Conservation (phyloP, 2,888 invertebrate genomes). For the Notodonta dromedarius region DNA sequence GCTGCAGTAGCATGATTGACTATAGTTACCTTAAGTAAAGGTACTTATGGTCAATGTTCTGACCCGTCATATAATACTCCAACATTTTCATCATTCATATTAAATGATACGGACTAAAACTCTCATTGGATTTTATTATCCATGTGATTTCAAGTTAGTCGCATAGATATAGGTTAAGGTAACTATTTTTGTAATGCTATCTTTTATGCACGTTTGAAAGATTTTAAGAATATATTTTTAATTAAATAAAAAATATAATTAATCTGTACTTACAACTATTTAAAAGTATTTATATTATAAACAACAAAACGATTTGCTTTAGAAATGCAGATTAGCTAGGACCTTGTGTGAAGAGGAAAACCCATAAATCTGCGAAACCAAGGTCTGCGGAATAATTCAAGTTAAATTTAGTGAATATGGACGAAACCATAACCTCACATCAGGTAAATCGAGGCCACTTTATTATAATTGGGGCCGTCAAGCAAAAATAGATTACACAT, state of each 20-base stretch:
- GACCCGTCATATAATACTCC: too few relatives aligned
- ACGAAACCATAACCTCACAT: conserved; percentile 27
- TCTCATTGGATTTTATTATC: too few relatives aligned
- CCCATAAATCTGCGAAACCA: conserved; percentile 31
- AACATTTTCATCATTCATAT: too few relatives aligned
- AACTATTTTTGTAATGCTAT: too few relatives aligned
- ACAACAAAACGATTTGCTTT: conserved; percentile 3
- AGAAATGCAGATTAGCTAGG: conserved; percentile 15
- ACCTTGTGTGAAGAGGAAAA: conserved; percentile 26
- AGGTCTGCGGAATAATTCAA: conserved; percentile 32
- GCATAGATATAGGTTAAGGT: too few relatives aligned
- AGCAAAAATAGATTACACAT: conserved; percentile 9
- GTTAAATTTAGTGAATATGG: conserved; percentile 32
- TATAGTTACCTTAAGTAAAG: background rate
- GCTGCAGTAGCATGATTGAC: background rate
- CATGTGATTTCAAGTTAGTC: too few relatives aligned
- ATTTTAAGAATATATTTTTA: too few relatives aligned
- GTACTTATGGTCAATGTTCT: background rate
- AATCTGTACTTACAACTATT: background rate
- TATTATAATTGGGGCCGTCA: conserved; percentile 20
- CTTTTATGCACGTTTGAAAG: too few relatives aligned
- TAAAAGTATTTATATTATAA: background rate
- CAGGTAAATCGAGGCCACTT: conserved; percentile 34
- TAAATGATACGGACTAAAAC: too few relatives aligned
- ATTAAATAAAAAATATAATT: background rate